Evolutionary conservation across 1,140 invertebrate genomes (phyloP), one percentile per base, ranked within the genome.

Genomic region (Philaenus spumarius): DNA sequence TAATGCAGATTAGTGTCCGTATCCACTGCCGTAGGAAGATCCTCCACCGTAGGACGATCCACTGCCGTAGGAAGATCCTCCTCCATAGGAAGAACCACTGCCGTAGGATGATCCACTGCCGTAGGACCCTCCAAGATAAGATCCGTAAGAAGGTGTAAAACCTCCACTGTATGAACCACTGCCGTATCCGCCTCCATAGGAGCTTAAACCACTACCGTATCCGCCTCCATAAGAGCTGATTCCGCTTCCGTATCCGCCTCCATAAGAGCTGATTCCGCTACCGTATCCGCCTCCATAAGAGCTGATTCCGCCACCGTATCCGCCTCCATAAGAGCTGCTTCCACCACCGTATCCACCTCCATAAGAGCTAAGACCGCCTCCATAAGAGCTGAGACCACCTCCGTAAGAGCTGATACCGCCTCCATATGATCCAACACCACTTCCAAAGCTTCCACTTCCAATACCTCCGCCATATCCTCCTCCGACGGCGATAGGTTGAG

Each of bases 401-500:
- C 26, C 26, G 26, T 30, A 30, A 9, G 26, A 30, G 9, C 26
- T 30, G 9, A 30, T 30, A 9, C 43, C 43, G 11, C 45, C 26
- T 30, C 26, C 26, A 17, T 19, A 53, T 35, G 17, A 22, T 20
- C 35, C 20, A 26, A 17, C 34, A 20, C n/a, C 7, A 7, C 26
- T 7, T 30, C 26, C 26, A n/a, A n/a, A n/a, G 9, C 26, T 7
- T 3, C 7, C 17, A 19, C 45, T 26, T 40, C 30, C 30, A 46
- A 40, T 24, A 14, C 56, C 47, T 20, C 17, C 9, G n/a, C n/a
- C n/a, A 20, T 20, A 46, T 9, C 56, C 56, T n/a, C 15, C 17
- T 6, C 42, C 37, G 11, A 58, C 56, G 17, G 47, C 46, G 68
- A 89, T 88, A 14, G 85, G 86, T 15, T 89, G 83, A 55, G 84